Evolutionary conservation across 1,140 invertebrate genomes (phyloP).

Genomic region (Drosophila burlai): DNA sequence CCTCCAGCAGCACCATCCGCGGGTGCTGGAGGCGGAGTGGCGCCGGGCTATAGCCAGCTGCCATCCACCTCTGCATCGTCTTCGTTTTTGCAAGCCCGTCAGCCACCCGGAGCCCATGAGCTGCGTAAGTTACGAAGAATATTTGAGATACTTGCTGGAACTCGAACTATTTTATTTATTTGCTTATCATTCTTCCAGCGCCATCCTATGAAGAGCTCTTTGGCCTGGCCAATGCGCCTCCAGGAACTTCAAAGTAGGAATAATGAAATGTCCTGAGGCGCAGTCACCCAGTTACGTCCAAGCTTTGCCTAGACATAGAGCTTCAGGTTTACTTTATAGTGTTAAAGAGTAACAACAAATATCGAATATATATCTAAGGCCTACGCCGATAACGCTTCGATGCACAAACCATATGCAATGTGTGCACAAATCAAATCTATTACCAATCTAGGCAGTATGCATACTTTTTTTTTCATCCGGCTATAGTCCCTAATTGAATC

Average conservation of each 20-base stretch:
- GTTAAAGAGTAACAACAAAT: conserved; percentile 40
- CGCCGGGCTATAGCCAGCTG: conserved; percentile 62
- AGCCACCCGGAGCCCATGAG: conserved; percentile 62
- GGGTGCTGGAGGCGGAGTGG: conserved; percentile 7
- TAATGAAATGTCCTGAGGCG: conserved; percentile 1
- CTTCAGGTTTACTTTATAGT: conserved; percentile 77
- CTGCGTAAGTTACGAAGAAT: conserved; percentile 60
- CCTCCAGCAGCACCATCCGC: conserved; percentile 4
- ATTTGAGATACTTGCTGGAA: not conserved
- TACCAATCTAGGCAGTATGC: not conserved
- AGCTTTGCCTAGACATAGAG: conserved; percentile 68
- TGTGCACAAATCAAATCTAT: conserved; percentile 29
- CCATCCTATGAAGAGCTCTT: conserved; percentile 83
- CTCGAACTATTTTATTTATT: not conserved
- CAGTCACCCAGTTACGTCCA: conserved; percentile 74
- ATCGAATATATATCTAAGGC: conserved; percentile 39
- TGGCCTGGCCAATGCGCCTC: conserved; percentile 67
- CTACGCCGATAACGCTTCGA: conserved; percentile 8
- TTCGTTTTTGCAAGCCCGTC: conserved; percentile 50
- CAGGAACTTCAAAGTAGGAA: conserved; percentile 64
- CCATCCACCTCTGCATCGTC: conserved; percentile 64
- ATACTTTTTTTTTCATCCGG: conserved; percentile 1
- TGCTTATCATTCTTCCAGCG: conserved; percentile 37
- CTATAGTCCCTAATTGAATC: conserved; percentile 1
- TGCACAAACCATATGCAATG: conserved; percentile 15